Evolutionary conservation across 2,797 vertebrate genomes (phyloP).

Genomic region (Anguilla megastoma): DNA sequence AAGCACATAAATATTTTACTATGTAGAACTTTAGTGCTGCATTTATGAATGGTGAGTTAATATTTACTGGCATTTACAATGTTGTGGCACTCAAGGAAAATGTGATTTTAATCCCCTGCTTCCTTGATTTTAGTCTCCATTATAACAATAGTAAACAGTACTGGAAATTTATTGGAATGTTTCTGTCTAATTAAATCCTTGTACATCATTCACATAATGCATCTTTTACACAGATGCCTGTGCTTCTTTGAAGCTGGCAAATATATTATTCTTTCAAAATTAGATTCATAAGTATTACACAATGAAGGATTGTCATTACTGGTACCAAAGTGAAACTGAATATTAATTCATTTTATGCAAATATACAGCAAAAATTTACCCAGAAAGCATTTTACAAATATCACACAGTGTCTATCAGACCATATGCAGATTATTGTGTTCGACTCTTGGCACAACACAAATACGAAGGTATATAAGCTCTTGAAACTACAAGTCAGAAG

Average conservation of each 20-base stretch:
- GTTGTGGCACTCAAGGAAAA: background rate
- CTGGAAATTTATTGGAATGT: background rate
- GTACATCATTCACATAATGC: background rate
- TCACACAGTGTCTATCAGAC: background rate
- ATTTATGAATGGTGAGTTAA: background rate
- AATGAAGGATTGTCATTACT: background rate
- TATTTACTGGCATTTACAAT: conserved; percentile 7
- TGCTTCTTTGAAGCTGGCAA: background rate
- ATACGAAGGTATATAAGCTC: background rate
- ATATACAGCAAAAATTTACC: background rate
- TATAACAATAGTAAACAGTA: background rate
- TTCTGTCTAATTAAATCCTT: background rate
- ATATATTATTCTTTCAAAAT: background rate
- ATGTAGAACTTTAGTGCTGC: background rate
- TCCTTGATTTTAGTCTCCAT: background rate
- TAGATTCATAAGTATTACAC: background rate
- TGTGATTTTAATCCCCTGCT: background rate
- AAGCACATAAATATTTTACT: background rate
- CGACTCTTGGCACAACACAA: background rate
- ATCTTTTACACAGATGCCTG: background rate
- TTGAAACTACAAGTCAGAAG: background rate
- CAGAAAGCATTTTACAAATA: background rate
- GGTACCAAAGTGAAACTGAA: background rate
- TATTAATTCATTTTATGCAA: background rate
- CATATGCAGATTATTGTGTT: background rate